phyloP scores from a whole-genome alignment of 2,113 vertebrate genomes.

The Zosterops borbonicus region DNA sequence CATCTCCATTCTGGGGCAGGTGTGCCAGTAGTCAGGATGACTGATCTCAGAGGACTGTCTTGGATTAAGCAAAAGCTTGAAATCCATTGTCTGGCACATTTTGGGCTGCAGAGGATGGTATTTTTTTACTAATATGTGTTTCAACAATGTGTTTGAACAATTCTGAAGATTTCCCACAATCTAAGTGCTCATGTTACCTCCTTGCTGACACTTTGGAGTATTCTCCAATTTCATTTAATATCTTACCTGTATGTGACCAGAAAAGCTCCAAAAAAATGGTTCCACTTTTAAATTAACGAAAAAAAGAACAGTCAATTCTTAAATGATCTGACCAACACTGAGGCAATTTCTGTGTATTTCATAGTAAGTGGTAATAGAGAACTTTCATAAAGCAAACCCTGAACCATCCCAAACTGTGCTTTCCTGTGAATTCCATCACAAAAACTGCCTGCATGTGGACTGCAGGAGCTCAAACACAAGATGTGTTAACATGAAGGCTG shows the following conservation, averaged over 20 bases:
- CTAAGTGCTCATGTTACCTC: background rate
- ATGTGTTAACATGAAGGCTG: background rate
- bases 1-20: background rate
- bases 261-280: background rate
- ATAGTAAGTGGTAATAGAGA: background rate
- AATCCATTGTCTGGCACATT: background rate
- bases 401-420: background rate
- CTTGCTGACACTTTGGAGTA: background rate
- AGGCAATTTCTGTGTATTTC: background rate
- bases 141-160: background rate
- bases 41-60: background rate
- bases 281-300: background rate
- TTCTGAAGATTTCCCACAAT: background rate
- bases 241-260: background rate
- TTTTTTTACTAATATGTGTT: background rate
- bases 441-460: background rate
- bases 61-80: background rate
- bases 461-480: background rate
- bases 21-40: background rate
- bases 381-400: background rate
- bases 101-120: background rate
- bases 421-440: background rate
- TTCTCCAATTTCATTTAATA: constrained; percentile 6
- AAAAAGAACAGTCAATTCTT: background rate
- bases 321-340: background rate